Percentiles rank a stretch among this genome's conserved stretches.
These are phyloP conservation scores for Zophobas morio DNA, from an alignment of 1,140 invertebrate species.

Conservation along the genomic window DNA sequence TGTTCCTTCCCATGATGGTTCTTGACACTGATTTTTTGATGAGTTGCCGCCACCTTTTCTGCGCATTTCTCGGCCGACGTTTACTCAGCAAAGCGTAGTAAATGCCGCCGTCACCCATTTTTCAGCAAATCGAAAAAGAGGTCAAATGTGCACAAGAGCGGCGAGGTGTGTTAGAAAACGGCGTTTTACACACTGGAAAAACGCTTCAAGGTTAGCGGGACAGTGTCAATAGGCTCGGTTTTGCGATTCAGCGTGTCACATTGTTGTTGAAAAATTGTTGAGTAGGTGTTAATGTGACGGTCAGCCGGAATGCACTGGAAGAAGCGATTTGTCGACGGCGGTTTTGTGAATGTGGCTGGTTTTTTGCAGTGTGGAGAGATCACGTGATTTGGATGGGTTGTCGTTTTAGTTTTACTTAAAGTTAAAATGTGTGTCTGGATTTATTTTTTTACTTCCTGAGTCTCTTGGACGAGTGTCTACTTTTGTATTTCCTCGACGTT, in stretches of 20 bases:
- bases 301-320: no score
- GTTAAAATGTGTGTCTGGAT: no score
- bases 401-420: no score
- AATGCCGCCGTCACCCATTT: constrained; percentile 17
- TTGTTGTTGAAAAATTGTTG: no score
- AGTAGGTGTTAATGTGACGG: no score
- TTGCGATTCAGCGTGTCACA: constrained; percentile 1
- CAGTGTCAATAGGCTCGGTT: constrained; percentile 28
- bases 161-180: neutral
- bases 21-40: constrained; percentile 44
- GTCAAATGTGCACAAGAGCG: constrained; percentile 22
- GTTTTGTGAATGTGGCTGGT: no score
- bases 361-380: no score
- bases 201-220: constrained; percentile 25
- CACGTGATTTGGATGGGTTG: no score
- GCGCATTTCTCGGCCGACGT: constrained; percentile 11
- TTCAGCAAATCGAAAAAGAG: constrained; percentile 21
- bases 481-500: no score
- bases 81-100: constrained; percentile 18
- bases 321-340: no score
- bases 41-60: constrained; percentile 30
- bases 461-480: no score
- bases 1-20: constrained; percentile 13
- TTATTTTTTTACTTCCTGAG: no score
- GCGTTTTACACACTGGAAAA: constrained; percentile 4